Percentiles rank a stretch among this genome's conserved stretches.
Conservation (phyloP, 1,140 invertebrate genomes). For the Meteorus sp. region DNA sequence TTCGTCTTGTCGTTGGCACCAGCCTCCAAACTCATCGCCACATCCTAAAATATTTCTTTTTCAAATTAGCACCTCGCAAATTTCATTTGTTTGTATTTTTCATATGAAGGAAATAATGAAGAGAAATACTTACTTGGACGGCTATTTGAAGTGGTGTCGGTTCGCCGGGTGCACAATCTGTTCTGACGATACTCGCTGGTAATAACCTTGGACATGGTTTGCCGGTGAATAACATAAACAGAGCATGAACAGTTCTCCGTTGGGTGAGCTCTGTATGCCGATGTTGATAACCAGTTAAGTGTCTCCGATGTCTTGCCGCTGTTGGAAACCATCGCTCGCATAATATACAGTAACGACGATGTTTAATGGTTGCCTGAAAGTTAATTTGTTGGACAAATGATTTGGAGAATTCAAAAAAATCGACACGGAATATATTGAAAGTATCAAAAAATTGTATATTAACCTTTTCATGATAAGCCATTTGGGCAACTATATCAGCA, state of each 20-base stretch:
- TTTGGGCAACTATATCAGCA: conserved; percentile 46
- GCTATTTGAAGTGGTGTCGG: conserved; percentile 57
- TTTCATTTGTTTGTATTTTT: background rate
- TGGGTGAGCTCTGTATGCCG: conserved; percentile 54
- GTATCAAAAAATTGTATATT: conserved; percentile 12
- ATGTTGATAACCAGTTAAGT: conserved; percentile 55
- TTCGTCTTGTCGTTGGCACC: conserved; percentile 17
- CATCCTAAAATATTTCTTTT: conserved; percentile 23
- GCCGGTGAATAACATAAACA: conserved; percentile 57
- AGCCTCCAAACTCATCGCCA: conserved; percentile 27
- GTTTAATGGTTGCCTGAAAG: conserved; percentile 55
- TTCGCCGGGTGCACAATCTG: conserved; percentile 50
- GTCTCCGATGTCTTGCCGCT: conserved; percentile 46
- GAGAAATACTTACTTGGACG: conserved; percentile 46
- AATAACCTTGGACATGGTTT: conserved; percentile 52
- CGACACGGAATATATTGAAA: background rate
- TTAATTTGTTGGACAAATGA: too few relatives aligned
- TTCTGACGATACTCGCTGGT: conserved; percentile 45
- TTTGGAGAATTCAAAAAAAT: too few relatives aligned
- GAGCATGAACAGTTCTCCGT: conserved; percentile 54
- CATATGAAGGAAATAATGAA: background rate
- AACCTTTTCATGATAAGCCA: conserved; percentile 57
- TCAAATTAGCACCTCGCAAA: background rate
- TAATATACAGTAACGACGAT: conserved; percentile 52
- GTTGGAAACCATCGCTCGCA: conserved; percentile 57